These are phyloP conservation scores for Miniopterus natalensis DNA, from an alignment of 2,113 vertebrate species.

Conservation along the genomic window DNA sequence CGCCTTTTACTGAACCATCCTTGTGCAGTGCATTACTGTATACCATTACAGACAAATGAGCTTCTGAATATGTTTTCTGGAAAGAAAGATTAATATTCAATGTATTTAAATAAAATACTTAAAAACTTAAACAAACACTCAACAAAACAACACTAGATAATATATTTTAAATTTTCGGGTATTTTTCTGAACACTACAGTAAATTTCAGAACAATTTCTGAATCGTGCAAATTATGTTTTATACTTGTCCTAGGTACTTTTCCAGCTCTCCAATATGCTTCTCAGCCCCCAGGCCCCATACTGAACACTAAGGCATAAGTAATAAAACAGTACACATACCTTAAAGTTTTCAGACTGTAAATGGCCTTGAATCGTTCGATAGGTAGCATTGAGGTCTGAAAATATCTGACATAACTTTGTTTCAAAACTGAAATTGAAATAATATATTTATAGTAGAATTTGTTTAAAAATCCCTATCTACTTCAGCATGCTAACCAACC, in stretches of 20 bases:
- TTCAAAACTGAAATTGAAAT: constrained; percentile 95
- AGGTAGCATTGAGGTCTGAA: constrained; percentile 98
- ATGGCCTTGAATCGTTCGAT: constrained; percentile 98
- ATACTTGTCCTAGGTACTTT: not conserved
- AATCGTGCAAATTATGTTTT: not conserved
- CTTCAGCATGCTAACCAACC: constrained; percentile 18
- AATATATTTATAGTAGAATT: constrained; percentile 81
- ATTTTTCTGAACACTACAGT: constrained; percentile 10
- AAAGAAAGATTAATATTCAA: constrained; percentile 1
- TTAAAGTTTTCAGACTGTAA: constrained; percentile 99
- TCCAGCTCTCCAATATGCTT: not conserved
- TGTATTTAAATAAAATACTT: constrained; percentile 26
- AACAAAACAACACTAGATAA: constrained; percentile 51
- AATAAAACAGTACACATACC: constrained; percentile 89
- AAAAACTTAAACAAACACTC: constrained; percentile 31
- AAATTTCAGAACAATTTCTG: constrained; percentile 23
- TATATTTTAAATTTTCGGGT: constrained; percentile 4
- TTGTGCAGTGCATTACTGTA: not conserved
- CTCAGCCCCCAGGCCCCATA: not conserved
- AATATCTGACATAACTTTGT: constrained; percentile 98
- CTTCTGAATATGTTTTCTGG: not conserved
- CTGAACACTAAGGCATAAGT: constrained; percentile 21
- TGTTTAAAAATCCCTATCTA: constrained; percentile 20
- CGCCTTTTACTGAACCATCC: not conserved
- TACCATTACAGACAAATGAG: not conserved